A percentile compares a stretch with the other conserved stretches of the same genome.
These are phyloP conservation scores for Fukomys damarensis DNA, from an alignment of 2,113 vertebrate genomes.

Conservation along the genomic window DNA sequence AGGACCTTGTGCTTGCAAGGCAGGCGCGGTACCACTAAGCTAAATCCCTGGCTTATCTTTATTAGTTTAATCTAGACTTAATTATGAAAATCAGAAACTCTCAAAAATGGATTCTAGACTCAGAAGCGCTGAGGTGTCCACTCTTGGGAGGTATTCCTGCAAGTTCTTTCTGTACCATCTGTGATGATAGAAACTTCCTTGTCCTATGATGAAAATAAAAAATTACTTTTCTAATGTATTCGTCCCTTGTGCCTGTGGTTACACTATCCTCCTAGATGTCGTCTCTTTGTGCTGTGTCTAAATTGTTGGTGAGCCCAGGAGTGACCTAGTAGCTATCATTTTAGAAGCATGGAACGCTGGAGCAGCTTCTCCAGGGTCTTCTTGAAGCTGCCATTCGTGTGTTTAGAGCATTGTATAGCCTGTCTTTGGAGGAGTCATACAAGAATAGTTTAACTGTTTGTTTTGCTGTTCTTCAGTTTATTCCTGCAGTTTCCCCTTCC, in stretches of 20 bases:
- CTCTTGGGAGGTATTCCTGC: neutral
- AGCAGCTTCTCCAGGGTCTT: neutral
- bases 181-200: neutral
- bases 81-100: neutral
- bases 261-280: no score
- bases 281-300: neutral
- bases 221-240: rapidly evolving
- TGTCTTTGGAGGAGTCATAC: neutral
- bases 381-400: rapidly evolving
- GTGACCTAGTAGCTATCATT: rapidly evolving
- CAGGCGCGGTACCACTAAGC: no score
- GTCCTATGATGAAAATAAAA: neutral
- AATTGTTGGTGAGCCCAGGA: neutral
- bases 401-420: neutral
- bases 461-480: neutral
- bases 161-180: neutral
- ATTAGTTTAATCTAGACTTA: neutral
- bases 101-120: neutral
- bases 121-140: neutral
- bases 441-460: neutral
- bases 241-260: neutral
- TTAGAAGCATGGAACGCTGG: rapidly evolving
- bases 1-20: no score
- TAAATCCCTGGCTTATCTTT: no score
- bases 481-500: neutral